Evolutionary conservation across 2,888 invertebrate species (phyloP), one percentile per base, ranked within the genome.

Genomic region (Tachina grossa): DNA sequence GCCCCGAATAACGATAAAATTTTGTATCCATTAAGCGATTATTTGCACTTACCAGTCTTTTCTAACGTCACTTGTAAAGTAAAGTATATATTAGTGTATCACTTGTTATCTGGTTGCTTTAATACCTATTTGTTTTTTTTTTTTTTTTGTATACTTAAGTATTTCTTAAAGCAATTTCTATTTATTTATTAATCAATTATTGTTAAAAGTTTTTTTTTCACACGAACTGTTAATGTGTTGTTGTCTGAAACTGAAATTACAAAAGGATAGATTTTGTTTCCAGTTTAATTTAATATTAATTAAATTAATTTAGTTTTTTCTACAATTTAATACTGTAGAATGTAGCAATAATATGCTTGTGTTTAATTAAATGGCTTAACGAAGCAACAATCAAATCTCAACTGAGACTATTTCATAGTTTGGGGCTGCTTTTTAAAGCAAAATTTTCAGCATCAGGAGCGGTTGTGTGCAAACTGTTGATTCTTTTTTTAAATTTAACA

Each of bases 391-490:
- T 74, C 87, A 86, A 86, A 84, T 85, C 84, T 77, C 82, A 85
- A 88, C 88, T 88, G 87, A 88, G 84, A 81, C 71, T 49, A 83
- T 76, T 82, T 78, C 65, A 83, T 68, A 45, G 78, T 66, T 81
- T 87, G 83, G 61, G 75, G 83, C 87, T 71, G 84, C 83, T 87
- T 88, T 87, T 88, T 87, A 88, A 87, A 85, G 80, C 76, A 85
- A 87, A 87, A 77, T 51, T 63, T 74, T 76, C 22, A 72, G 66
- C 75, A 65, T 31, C 85, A 87, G 87, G 84, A 87, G 86, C 87
- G 88, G 87, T 88, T 87, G 22, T 66, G 47, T 69, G 69, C 77
- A 65, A 81, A 74, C 22, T 22, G 10, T 14, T 19, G 11, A 14
- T 19, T 63, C 9, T 16, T 63, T 61, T 59, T 41, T 13, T 43